Evolutionary conservation across 2,888 invertebrate genomes (phyloP), one percentile per base, ranked within the genome.

Genomic region (Eristalis intricaria): DNA sequence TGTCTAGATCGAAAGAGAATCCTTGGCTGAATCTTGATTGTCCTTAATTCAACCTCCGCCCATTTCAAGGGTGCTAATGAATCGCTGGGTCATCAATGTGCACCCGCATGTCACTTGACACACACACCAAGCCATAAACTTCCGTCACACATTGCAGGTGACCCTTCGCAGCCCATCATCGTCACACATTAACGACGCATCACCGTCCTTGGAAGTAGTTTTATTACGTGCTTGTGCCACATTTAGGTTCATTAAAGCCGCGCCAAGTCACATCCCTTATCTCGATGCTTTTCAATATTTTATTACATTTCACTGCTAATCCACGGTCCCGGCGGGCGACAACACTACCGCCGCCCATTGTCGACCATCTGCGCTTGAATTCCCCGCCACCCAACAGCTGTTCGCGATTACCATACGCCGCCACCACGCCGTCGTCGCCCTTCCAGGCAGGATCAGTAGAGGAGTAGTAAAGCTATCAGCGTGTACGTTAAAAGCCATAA

Each of bases 391-490:
- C 7, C 32, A 10, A 32, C 43, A 8, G 19, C 50, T 8, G 8
- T 8, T 19, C 19, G 19, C 19, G 50, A 19, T 56, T 50, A 38
- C 71, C 81, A 80, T 73, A 63, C 40, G 66, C 26, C 26, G 66
- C 26, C 26, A 61, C 3, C 15, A 63, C 40, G 66, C 26, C 26
- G 66, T 15, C 26, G 66, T 13, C 15, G 4, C 8, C 58, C 32
- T 11, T 69, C 40, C 22, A 35, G 32, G 15, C 64, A 23, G 68
- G 4, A 75, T 4, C 23, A 40, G 15, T 13, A 19, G 50, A 22
- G 19, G 19, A 40, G 77, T 81, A 74, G 69, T 77, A 82, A 81
- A 86, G 60, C 73, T 85, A 81, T 85, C 77, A 70, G 50, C 56
- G 58, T 50, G 70, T 61, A 22, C 66, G 75, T 63, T 71, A 65